Evolutionary conservation across 2,888 invertebrate species (phyloP), one percentile per base, ranked within the genome.

Genomic region (Drosophila suboccidentalis): DNA sequence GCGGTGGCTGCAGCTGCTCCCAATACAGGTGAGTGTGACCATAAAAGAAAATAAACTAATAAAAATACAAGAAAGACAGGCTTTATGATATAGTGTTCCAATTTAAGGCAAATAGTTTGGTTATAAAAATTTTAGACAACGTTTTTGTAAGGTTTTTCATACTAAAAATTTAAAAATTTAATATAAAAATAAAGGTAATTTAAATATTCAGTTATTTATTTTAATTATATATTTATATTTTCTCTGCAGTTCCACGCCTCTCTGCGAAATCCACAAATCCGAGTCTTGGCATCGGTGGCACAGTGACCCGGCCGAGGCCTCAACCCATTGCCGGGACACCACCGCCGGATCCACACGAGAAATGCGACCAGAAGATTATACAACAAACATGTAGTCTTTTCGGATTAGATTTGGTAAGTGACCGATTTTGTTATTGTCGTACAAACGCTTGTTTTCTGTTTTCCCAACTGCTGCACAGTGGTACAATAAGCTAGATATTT

Each of bases 251-350:
- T 51, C 89, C 92, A 38, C 91, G 92, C 4, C 79, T 92, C 32
- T 92, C 92, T 11, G 89, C 92, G 13, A 92, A 93, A 55, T 90
- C 92, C 75, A 92, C 93, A 72, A 93, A 91, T 77, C 76, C 93
- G 68, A 93, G 91, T 75, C 79, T 90, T 6, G 85, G 81, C 29
- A 82, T 86, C 3, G 78, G 78, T 10, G 91, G 92, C 41, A 93
- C 94, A 38, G 94, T 94, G 53, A 94, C 95, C n/a, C 94, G 97
- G 63, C 97, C 97, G 0, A 94, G 97, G 78, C 97, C 98, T 2
- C 97, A 97, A 86, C 97, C 98, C 32, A 97, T 98, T 84, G 96
- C 97, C 17, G 97, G 97, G 68, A 97, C 97, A 19, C 97, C 97
- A 32, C 97, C 97, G 3, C 96, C 96, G 34, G 97, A 97, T 91